Percentiles rank a stretch among this genome's conserved stretches.
Evolutionary conservation across 2,888 invertebrate genomes (phyloP).

Genomic region (Pasiphila rectangulata): DNA sequence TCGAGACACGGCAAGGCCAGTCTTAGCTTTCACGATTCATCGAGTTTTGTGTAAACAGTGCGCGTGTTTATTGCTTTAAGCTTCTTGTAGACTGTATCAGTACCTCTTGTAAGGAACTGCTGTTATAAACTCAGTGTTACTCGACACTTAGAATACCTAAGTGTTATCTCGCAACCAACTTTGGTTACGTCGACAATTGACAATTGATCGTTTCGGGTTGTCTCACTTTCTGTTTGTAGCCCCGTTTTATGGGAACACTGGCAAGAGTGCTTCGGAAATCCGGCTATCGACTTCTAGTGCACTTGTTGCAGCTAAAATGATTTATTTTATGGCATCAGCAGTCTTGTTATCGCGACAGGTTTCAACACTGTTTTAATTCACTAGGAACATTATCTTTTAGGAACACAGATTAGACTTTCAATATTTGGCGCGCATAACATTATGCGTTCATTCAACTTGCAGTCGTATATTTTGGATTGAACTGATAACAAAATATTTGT

Average conservation of each 20-base stretch:
- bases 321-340: background rate
- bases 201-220: background rate
- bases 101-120: background rate
- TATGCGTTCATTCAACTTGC: constrained; percentile 12
- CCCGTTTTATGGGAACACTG: background rate
- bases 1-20: no score
- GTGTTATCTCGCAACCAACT: background rate
- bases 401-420: background rate
- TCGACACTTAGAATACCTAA: background rate
- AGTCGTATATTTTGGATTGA: constrained; percentile 3
- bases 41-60: no score
- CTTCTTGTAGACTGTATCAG: no score
- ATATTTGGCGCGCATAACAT: constrained; percentile 3
- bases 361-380: background rate
- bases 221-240: background rate
- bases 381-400: constrained; percentile 10
- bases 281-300: background rate
- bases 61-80: no score
- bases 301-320: background rate
- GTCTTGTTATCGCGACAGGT: background rate
- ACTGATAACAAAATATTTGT: constrained; percentile 11
- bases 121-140: background rate
- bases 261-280: background rate
- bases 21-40: no score
- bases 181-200: background rate